Conservation (phyloP, 1,140 invertebrate species). For the Phthorimaea operculella region DNA sequence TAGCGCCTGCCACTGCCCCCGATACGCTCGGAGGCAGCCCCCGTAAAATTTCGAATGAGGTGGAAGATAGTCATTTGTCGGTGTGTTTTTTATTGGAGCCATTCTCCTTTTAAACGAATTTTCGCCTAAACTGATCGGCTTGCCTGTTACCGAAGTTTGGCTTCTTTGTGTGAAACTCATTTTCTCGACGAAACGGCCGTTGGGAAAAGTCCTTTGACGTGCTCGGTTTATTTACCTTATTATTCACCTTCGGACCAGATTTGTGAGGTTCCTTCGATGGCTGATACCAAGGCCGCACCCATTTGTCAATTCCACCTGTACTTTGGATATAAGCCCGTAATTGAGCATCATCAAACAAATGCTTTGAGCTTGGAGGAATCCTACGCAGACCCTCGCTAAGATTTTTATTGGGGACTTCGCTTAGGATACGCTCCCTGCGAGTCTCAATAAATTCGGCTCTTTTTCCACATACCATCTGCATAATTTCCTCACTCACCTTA, state of each 20-base stretch:
- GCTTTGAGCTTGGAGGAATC: background rate
- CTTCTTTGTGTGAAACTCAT: no score
- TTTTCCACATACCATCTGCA: background rate
- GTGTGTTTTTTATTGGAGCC: no score
- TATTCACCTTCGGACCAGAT: background rate
- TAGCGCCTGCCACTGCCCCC: background rate
- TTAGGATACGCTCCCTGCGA: background rate
- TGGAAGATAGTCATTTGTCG: background rate
- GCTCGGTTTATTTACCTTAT: background rate
- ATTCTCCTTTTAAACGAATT: no score
- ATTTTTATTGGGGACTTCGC: background rate
- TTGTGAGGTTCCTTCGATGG: background rate
- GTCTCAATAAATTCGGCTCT: background rate
- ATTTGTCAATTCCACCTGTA: background rate
- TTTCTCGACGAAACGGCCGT: background rate
- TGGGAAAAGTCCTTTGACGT: background rate
- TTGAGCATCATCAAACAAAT: background rate
- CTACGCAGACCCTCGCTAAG: background rate
- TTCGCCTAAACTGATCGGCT: no score
- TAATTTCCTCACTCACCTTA: no score
- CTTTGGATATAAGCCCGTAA: background rate
- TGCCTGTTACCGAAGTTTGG: no score
- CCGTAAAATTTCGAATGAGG: slow-evolving; percentile 1
- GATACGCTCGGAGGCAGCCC: background rate
- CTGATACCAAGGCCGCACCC: background rate